Percentiles rank a stretch among this genome's conserved stretches.
These are phyloP conservation scores for Tangara arthus DNA, from an alignment of 2,797 vertebrate genomes.

Conservation along the genomic window DNA sequence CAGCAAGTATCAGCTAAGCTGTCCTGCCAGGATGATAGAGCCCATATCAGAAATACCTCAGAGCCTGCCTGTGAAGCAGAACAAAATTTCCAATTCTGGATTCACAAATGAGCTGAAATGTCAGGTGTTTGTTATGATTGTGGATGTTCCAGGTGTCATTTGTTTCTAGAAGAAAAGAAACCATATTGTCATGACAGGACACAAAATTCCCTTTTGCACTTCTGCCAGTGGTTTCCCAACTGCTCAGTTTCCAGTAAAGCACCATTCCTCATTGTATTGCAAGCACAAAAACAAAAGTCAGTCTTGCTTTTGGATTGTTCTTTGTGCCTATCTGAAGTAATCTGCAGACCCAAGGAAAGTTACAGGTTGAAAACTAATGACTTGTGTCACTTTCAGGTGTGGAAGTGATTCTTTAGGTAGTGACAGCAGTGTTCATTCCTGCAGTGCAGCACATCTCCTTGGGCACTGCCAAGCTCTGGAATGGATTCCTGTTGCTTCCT, in stretches of 20 bases:
- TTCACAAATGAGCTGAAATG: not conserved
- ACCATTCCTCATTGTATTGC: not conserved
- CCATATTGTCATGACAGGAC: not conserved
- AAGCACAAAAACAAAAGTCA: not conserved
- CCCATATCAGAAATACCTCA: not conserved
- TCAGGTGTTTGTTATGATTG: not conserved
- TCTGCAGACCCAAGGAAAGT: not conserved
- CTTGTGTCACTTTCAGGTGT: not conserved
- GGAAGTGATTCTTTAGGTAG: not conserved
- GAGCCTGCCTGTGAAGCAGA: not conserved
- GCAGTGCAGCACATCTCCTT: not conserved
- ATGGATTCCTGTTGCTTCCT: not conserved
- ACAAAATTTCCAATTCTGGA: not conserved
- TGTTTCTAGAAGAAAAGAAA: not conserved
- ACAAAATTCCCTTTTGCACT: not conserved
- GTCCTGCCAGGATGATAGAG: not conserved
- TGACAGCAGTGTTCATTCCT: not conserved
- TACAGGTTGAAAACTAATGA: not conserved
- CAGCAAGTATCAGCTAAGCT: not conserved
- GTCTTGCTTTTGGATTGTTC: not conserved
- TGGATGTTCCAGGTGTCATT: not conserved
- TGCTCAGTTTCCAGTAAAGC: not conserved
- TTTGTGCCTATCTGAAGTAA: not conserved
- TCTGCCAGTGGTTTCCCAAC: not conserved
- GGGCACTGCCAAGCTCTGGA: not conserved